Conservation (phyloP, 2,113 vertebrate species). For the Genyomyrus donnyi region DNA sequence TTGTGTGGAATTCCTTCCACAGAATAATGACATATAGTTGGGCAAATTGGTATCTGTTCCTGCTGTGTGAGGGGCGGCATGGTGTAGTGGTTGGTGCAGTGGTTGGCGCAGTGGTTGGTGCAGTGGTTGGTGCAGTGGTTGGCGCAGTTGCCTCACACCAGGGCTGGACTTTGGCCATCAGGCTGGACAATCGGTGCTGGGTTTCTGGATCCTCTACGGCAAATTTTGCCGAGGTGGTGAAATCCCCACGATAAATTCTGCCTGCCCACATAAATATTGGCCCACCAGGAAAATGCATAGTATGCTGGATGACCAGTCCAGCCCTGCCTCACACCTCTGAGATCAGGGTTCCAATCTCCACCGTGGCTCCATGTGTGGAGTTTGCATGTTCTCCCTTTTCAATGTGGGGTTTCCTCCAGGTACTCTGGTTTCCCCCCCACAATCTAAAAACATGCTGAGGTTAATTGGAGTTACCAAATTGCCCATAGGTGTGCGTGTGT, state of each 20-base stretch:
- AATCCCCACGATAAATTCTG: too few relatives aligned
- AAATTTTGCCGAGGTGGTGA: too few relatives aligned
- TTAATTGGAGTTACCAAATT: not conserved
- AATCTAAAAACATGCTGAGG: not conserved
- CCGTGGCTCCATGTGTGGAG: not conserved
- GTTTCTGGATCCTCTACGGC: too few relatives aligned
- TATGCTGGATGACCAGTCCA: too few relatives aligned
- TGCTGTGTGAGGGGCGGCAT: not conserved
- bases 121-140: too few relatives aligned
- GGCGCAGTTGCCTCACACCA: too few relatives aligned
- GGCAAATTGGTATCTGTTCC: not conserved
- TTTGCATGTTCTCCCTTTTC: not conserved
- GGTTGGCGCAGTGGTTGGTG: too few relatives aligned
- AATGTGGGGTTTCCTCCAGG: not conserved
- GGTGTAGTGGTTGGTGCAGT: not conserved
- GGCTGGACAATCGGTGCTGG: too few relatives aligned
- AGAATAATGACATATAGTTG: not conserved
- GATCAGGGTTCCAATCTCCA: not conserved
- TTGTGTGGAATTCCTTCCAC: not conserved
- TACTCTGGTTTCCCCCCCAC: not conserved
- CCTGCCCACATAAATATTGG: too few relatives aligned
- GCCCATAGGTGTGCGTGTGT: not conserved
- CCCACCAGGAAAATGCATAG: too few relatives aligned
- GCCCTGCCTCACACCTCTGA: not conserved
- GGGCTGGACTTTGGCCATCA: too few relatives aligned